Base-by-base conservation (phyloP, 2,113 vertebrate species). In the Dicrurus megarhynchus region DNA sequence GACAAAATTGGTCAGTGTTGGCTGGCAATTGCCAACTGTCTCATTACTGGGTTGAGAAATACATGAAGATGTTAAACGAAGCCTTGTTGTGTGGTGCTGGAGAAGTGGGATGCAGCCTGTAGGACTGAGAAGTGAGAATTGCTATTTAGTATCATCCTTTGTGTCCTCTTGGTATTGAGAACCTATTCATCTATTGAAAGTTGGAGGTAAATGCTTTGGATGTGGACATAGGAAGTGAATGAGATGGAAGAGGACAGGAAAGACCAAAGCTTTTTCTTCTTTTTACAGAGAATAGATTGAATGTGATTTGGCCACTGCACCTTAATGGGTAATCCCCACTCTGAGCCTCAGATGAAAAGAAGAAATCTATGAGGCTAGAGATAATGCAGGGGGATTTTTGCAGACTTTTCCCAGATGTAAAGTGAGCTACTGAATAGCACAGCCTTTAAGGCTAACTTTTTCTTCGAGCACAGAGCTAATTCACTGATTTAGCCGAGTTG, bases 351-450 rank as follows among this genome's bases (percentile, higher is more conserved):
- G 90, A 94, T 83, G 79, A 94, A 88, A 93, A 94, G 92, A 80
- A 90, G 64, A 96, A 87, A 84, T 93, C 88, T 89, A 3, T 92
- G 89, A 90, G 76, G 41, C 92, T 84, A 23, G 52, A 84, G 85
- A 95, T 96, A 91, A 95, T 70, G 79, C 95, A 84, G 28, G 60
- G 84, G 88, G 96, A 93, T 90, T 96, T 96, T 71, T 93, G 69
- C 80, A 90, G 92, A 89, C 85, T 92, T 93, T 90, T 88, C 85
- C 90, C 44, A 93, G 39, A 93, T 71, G 76, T 84, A 92, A 91
- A 94, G 71, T 81, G 86, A 94, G 90, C 73, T 78, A 24, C 64
- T 88, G 86, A 92, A 78, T 75, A 77, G 79, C 37, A 13, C 65
- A 86, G 88, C 80, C 44, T 89, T 90, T 94, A 89, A 85, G 60